Evolutionary conservation across 1,140 invertebrate genomes (phyloP).

Genomic region (Drosophila mojavensis): DNA sequence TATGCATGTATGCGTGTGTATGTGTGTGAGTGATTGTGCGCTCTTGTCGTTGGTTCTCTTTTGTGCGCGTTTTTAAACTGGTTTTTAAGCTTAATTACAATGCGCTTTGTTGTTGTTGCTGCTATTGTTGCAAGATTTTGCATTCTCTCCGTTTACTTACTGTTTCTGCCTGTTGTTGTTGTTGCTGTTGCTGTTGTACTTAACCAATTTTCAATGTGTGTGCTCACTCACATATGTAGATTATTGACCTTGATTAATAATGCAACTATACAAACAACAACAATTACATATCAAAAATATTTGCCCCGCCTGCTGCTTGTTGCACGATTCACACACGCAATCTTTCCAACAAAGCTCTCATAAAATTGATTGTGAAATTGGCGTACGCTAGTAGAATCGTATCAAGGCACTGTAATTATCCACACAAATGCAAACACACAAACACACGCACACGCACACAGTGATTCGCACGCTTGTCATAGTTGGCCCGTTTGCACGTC

Average conservation of each 20-base stretch:
- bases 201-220: conserved; percentile 63
- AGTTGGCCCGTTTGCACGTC: conserved; percentile 41
- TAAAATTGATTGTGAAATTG: conserved; percentile 53
- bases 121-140: conserved; percentile 62
- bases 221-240: conserved; percentile 42
- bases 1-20: conserved; percentile 17
- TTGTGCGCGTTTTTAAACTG: conserved; percentile 58
- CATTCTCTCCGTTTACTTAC: conserved; percentile 49
- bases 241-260: conserved; percentile 80
- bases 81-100: conserved; percentile 78
- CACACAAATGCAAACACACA: conserved; percentile 9
- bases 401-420: conserved; percentile 38
- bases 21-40: conserved; percentile 15
- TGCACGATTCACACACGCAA: conserved; percentile 46
- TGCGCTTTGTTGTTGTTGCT: conserved; percentile 68
- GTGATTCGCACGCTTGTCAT: conserved; percentile 23
- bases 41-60: conserved; percentile 21
- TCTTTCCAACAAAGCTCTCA: conserved; percentile 31
- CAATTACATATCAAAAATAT: conserved; percentile 15
- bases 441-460: conserved; percentile 13
- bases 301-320: conserved; percentile 38
- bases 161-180: conserved; percentile 46
- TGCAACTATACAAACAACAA: background rate
- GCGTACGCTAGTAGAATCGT: conserved; percentile 35
- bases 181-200: conserved; percentile 42